A percentile compares a stretch with the other conserved stretches of the same genome.
Evolutionary conservation across 2,888 invertebrate species (phyloP).

Genomic region (Itoplectis maculator): DNA sequence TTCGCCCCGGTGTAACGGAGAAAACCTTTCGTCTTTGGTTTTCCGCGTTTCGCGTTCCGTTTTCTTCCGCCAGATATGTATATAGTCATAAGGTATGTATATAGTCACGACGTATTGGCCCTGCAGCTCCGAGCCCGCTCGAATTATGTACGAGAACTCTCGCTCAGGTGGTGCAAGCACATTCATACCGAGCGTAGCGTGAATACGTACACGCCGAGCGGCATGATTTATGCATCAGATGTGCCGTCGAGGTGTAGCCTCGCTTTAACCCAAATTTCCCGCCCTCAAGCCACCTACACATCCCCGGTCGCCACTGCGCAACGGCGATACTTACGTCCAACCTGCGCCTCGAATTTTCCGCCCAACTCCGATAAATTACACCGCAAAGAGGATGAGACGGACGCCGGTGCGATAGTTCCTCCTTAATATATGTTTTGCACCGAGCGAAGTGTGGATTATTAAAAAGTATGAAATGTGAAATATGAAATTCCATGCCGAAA

Average conservation of each 20-base stretch:
- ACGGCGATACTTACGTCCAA: constrained; percentile 10
- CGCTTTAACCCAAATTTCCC: constrained; percentile 13
- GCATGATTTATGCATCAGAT: constrained; percentile 42
- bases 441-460: background rate
- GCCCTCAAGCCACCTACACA: constrained; percentile 13
- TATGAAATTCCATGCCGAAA: too few species aligned
- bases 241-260: background rate
- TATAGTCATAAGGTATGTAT: too few species aligned
- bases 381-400: background rate
- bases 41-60: background rate
- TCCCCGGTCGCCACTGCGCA: background rate
- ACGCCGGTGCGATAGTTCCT: background rate
- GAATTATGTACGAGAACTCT: constrained; percentile 57
- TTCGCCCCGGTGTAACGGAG: constrained; percentile 16
- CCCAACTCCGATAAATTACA: constrained; percentile 8
- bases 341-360: background rate
- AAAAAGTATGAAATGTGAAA: too few species aligned
- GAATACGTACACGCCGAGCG: constrained; percentile 5
- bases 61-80: background rate
- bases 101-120: constrained; percentile 18
- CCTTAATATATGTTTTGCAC: background rate
- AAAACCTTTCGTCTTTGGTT: constrained; percentile 7
- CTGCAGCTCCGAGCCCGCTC: constrained; percentile 40
- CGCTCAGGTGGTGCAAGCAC: constrained; percentile 9
- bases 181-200: background rate